Evolutionary conservation across 1,140 invertebrate species (phyloP).

Genomic region (Musca vetustissima): DNA sequence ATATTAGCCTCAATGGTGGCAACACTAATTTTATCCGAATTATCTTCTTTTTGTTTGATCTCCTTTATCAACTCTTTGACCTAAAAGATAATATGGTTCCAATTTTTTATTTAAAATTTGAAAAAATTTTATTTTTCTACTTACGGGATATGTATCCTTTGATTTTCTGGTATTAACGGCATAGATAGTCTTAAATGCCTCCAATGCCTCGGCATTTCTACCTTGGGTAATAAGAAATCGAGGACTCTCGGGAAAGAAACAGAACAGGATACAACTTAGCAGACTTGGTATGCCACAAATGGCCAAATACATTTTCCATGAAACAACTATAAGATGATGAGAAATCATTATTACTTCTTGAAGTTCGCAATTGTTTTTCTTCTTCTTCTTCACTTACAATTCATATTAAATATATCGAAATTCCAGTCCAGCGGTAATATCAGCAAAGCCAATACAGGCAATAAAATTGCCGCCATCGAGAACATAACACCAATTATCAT

Average conservation of each 20-base stretch:
- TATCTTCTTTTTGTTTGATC: constrained; percentile 4
- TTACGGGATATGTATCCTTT: constrained; percentile 65
- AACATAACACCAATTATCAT: constrained; percentile 66
- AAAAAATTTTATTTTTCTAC: too few relatives aligned
- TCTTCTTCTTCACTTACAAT: constrained; percentile 34
- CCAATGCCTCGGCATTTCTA: constrained; percentile 64
- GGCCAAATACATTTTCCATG: constrained; percentile 79
- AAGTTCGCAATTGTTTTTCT: too few relatives aligned
- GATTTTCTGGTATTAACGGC: constrained; percentile 61
- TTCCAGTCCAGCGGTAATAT: constrained; percentile 56
- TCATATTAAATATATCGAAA: constrained; percentile 34
- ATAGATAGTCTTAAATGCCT: constrained; percentile 28
- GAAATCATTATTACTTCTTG: too few relatives aligned
- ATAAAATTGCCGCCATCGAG: constrained; percentile 59
- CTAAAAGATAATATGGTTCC: background rate
- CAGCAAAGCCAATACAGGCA: constrained; percentile 62
- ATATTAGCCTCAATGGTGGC: constrained; percentile 45
- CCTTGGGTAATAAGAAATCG: constrained; percentile 76
- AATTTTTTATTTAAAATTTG: background rate
- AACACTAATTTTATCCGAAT: constrained; percentile 30
- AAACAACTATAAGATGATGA: constrained; percentile 59
- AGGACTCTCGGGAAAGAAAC: constrained; percentile 77
- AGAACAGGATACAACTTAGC: constrained; percentile 63
- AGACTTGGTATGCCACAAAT: constrained; percentile 67
- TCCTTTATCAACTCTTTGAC: background rate